Percentiles rank a stretch among this genome's conserved stretches.
Evolutionary conservation across 2,888 invertebrate genomes (phyloP).

Genomic region (Drosophila picticornis): DNA sequence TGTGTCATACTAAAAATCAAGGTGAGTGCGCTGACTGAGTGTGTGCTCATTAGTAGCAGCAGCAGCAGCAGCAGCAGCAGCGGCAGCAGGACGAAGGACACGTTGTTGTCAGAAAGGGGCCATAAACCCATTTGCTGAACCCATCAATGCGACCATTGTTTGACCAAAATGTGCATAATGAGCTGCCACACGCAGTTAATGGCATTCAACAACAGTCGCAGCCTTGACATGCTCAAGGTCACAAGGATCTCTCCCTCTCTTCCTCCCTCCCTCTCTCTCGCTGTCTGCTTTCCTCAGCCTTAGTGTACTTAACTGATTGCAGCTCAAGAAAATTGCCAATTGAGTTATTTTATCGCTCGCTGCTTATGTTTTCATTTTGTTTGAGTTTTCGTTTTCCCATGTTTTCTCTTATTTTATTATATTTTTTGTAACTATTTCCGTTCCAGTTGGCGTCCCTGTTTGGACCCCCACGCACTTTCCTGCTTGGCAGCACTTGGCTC

Average conservation of each 20-base stretch:
- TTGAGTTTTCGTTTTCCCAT: conserved; percentile 15
- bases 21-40: conserved; percentile 53
- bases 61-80: conserved; percentile 10
- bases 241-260: conserved; percentile 6
- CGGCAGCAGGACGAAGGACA: conserved; percentile 51
- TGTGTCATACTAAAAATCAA: conserved; percentile 68
- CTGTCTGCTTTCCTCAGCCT: conserved; percentile 2
- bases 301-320: conserved; percentile 31
- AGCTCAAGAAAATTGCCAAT: conserved; percentile 39
- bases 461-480: conserved; percentile 1
- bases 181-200: conserved; percentile 84
- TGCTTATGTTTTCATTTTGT: conserved; percentile 61
- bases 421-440: conserved; percentile 62
- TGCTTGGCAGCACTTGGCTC: conserved; percentile 6
- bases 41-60: conserved; percentile 50
- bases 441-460: conserved; percentile 37
- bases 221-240: conserved; percentile 67
- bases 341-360: conserved; percentile 57
- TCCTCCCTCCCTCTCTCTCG: neutral
- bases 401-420: neutral
- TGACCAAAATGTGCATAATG: conserved; percentile 75
- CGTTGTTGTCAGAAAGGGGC: conserved; percentile 37
- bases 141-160: conserved; percentile 70
- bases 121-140: conserved; percentile 63
- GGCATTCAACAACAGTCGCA: conserved; percentile 29